Evolutionary conservation across 2,113 vertebrate genomes (phyloP).

Genomic region (Ovis canadensis): DNA sequence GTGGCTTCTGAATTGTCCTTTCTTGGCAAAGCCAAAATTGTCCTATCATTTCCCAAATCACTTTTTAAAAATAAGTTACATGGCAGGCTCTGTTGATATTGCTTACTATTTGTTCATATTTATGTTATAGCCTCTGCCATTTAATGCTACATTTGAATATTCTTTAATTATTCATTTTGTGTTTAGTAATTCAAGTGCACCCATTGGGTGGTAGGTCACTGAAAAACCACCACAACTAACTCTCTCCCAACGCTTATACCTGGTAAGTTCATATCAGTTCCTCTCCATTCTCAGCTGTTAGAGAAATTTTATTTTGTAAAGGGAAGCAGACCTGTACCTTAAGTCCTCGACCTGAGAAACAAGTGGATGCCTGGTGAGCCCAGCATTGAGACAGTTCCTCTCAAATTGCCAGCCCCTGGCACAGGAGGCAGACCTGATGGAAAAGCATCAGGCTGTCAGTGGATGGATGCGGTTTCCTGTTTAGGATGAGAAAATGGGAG

Average conservation of each 20-base stretch:
- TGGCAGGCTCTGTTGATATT: background rate
- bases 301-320: conserved; percentile 8
- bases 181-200: background rate
- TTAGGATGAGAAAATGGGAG: conserved; percentile 2
- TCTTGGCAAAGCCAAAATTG: conserved; percentile 30
- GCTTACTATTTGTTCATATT: background rate
- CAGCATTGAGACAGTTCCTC: background rate
- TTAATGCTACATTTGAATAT: background rate
- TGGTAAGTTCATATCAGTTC: background rate
- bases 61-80: conserved; percentile 31
- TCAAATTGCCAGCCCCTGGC: background rate
- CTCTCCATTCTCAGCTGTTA: background rate
- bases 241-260: background rate
- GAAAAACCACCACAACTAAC: background rate
- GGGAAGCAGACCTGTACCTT: background rate
- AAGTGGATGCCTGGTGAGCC: background rate
- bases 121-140: background rate
- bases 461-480: background rate
- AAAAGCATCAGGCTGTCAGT: background rate
- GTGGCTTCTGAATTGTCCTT: conserved; percentile 5
- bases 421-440: background rate
- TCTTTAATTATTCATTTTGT: background rate
- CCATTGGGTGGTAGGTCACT: background rate
- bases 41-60: background rate
- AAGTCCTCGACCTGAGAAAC: background rate